Base-by-base conservation (phyloP, 2,888 invertebrate genomes). In the Rhamnusium bicolor region DNA sequence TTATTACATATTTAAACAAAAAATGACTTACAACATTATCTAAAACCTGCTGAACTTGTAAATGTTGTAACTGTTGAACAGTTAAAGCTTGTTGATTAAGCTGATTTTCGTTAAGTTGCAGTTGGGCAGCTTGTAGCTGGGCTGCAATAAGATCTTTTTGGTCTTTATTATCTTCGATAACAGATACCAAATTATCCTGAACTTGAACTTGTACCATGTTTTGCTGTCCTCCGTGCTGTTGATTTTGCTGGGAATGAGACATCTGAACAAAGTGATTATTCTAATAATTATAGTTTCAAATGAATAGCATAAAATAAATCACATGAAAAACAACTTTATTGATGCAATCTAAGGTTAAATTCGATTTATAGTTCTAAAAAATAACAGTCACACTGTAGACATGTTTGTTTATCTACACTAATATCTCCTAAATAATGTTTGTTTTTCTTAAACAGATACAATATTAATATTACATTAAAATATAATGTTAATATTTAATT, bases 1-100 rank as follows among this genome's bases (percentile, higher is more conserved):
- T 4, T 51, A 19, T 16, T 18, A 19, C 2, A 16, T 51, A 51
- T 18, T 51, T 51, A 1, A 18, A 71, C 19, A 63, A 65, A 27
- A 49, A 40, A 14, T 10, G n/a, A 78, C 71, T 77, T 81, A 84
- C 85, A 70, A 87, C 87, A 77, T 87, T 88, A 74, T 88, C 88
- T 54, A 88, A 80, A 16, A 91, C 92, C 89, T 92, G 92, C 84
- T 92, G 92, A 21, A 91, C 91, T 75, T 85, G 85, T 60, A 87
- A 71, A 88, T 91, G 72, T 89, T 87, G 79, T 67, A 87, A 75
- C 71, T 87, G 87, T 78, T 87, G 86, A 19, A 86, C 86, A 8
- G 86, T 86, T 65, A 86, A 79, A 16, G 85, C 82, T 72, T 87
- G 87, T 47, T 86, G 87, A 46, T 83, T 84, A 61, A 86, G 73